Conservation (phyloP, 2,888 invertebrate species). For the Buathra laborator region DNA sequence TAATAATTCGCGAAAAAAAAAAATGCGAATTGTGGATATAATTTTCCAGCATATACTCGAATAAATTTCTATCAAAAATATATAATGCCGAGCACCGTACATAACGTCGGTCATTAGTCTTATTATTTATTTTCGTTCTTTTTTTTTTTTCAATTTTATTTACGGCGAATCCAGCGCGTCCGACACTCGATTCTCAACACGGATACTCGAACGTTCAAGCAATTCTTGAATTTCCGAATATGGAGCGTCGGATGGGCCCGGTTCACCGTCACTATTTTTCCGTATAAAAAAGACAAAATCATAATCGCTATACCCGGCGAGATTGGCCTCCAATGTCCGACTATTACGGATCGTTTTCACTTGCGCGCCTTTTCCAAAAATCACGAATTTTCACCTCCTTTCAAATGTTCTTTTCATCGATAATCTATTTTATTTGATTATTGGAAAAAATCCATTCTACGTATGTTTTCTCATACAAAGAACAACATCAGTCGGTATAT, state of each 20-base stretch:
- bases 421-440: conserved; percentile 9
- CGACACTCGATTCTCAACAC: conserved; percentile 83
- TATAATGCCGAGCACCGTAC: conserved; percentile 65
- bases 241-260: conserved; percentile 78
- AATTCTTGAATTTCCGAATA: conserved; percentile 84
- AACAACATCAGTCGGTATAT: conserved; percentile 11
- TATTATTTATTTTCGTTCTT: background rate
- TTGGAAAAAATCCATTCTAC: conserved; percentile 8
- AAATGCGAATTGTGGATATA: conserved; percentile 28
- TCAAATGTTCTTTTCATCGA: conserved; percentile 32
- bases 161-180: conserved; percentile 72
- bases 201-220: conserved; percentile 84
- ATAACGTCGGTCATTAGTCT: conserved; percentile 20
- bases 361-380: conserved; percentile 20
- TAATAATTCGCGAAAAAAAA: conserved; percentile 37
- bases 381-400: conserved; percentile 2
- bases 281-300: conserved; percentile 59
- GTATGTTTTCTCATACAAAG: conserved; percentile 10
- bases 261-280: conserved; percentile 66
- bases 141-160: conserved; percentile 62
- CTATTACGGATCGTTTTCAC: conserved; percentile 3
- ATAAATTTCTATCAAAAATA: conserved; percentile 83
- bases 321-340: conserved; percentile 48
- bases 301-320: conserved; percentile 42
- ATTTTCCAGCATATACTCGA: conserved; percentile 70